Base-by-base conservation (phyloP, 2,888 invertebrate species). In the Nesidiocoris tenuis region DNA sequence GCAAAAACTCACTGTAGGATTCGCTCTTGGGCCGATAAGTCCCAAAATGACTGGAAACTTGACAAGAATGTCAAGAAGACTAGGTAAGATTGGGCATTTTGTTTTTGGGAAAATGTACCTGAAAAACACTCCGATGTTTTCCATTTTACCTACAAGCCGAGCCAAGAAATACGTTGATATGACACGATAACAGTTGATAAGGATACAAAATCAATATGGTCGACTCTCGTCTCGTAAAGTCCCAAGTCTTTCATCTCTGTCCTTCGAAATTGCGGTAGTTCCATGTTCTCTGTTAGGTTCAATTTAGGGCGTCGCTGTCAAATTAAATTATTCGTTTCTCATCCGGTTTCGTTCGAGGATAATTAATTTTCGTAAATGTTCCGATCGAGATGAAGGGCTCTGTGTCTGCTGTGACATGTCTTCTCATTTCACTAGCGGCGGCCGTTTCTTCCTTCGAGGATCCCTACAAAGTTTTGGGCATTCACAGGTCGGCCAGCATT, bases 391-490 rank as follows among this genome's bases (percentile, higher is more conserved):
- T 39, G 39, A 39, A 39, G 39, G 5, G 3, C 39, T 7, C 12
- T 12, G 39, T 39, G 39, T 39, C 39, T 12, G 39, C 39, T 39
- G 39, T 12, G 39, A 7, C 5, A 12, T n/a, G n/a, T n/a, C 9
- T 63, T 39, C 3, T 72, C 7, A 39, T 63, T 72, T 72, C 16
- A 17, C 61, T 61, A 17, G 63, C 25, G 54, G 21, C 39, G 2
- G 7, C 22, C 25, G 61, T 54, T 55, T 61, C 17, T 7, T 68
- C 61, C 7, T 76, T 78, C 19, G 75, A 64, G 17, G 91, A 95
- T 86, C 95, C 95, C 3, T 95, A 95, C 84, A 88, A 91, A 84
- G 90, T 92, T 82, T 86, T 96, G 77, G 94, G 94, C 5, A 86
- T 96, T 63, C 87, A 88, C 80, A 88, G 88, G 80, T 87, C 89